Conservation (phyloP, 1,140 invertebrate species). For the Saccostrea echinata region DNA sequence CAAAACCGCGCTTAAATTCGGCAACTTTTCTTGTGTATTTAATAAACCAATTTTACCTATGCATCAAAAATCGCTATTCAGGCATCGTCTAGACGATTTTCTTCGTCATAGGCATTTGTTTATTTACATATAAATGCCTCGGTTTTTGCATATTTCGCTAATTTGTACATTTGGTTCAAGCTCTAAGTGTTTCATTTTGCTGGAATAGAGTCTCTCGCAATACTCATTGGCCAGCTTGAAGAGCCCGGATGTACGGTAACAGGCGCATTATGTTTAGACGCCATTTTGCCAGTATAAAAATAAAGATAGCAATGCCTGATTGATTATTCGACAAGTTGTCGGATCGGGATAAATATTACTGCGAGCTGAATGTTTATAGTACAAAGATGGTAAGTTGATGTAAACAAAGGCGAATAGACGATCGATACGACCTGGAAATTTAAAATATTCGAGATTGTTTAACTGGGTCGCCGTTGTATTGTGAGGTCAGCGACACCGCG, state of each 20-base stretch:
- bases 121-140: background rate
- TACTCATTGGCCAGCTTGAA: background rate
- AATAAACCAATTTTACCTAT: background rate
- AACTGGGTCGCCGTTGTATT: slow-evolving; percentile 28
- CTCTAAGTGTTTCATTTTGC: background rate
- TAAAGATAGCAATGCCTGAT: slow-evolving; percentile 14
- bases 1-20: slow-evolving; percentile 20
- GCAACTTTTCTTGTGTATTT: background rate
- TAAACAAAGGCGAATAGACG: background rate
- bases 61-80: slow-evolving; percentile 22
- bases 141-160: slow-evolving; percentile 5
- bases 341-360: slow-evolving; percentile 23
- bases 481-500: slow-evolving; percentile 7
- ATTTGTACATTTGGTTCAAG: slow-evolving; percentile 25
- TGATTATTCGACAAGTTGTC: slow-evolving; percentile 11
- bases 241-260: slow-evolving; percentile 41
- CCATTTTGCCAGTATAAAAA: slow-evolving; percentile 40
- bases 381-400: slow-evolving; percentile 43
- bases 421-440: background rate
- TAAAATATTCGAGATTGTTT: slow-evolving; percentile 1
- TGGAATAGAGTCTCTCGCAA: slow-evolving; percentile 1
- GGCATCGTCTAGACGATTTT: background rate
- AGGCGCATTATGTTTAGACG: slow-evolving; percentile 33
- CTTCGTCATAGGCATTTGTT: slow-evolving; percentile 10
- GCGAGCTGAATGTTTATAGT: slow-evolving; percentile 29